These are phyloP conservation scores for Haplochromis vanheusdeni DNA, from an alignment of 2,113 vertebrate species.

Conservation along the genomic window DNA sequence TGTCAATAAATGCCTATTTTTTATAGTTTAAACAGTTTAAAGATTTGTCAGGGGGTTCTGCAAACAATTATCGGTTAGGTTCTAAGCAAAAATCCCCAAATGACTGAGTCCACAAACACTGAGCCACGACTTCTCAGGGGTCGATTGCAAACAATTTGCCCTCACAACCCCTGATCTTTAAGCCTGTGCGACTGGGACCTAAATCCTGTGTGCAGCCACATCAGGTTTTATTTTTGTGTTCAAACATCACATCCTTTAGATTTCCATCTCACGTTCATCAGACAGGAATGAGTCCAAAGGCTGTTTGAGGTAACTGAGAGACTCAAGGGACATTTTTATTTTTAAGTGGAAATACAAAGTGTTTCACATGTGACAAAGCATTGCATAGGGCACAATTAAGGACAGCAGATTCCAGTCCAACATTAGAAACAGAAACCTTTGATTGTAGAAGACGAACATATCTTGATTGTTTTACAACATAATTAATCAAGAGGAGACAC, in stretches of 20 bases:
- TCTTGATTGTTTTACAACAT: neutral
- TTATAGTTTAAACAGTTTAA: neutral
- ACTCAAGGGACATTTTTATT: neutral
- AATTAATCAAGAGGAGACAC: neutral
- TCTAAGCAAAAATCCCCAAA: neutral
- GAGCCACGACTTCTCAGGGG: neutral
- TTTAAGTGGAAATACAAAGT: neutral
- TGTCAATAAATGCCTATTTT: neutral
- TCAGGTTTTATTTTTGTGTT: neutral
- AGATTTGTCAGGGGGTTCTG: neutral
- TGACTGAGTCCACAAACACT: neutral
- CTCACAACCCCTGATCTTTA: neutral
- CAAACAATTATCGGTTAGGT: rapidly evolving
- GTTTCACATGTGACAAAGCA: neutral
- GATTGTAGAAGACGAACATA: neutral
- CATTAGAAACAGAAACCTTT: neutral
- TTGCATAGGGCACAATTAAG: neutral
- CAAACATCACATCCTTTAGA: neutral
- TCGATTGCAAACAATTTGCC: neutral
- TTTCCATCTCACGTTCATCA: neutral
- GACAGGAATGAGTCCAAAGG: neutral
- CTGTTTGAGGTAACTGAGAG: neutral
- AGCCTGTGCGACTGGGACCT: neutral
- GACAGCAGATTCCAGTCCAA: neutral
- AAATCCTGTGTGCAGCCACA: rapidly evolving